Evolutionary conservation across 2,113 vertebrate species (phyloP).

Genomic region (Mungos mungo): DNA sequence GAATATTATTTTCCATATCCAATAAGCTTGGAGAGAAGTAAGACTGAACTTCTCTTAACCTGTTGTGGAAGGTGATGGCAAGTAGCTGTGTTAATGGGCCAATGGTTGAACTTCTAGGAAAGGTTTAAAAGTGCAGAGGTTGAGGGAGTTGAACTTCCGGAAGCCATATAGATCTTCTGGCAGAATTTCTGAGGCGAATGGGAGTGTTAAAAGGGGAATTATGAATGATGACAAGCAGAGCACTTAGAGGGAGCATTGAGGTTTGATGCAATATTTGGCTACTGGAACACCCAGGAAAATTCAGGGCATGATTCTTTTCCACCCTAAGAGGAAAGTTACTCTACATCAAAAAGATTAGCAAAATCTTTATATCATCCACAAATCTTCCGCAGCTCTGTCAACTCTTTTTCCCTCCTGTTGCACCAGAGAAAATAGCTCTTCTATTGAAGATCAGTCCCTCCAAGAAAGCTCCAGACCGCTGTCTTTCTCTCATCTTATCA

Average conservation of each 20-base stretch:
- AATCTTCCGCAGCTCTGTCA: background rate
- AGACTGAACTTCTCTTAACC: background rate
- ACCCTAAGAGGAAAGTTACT: background rate
- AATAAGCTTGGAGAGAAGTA: background rate
- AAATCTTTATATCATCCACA: background rate
- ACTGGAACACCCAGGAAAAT: constrained; percentile 4
- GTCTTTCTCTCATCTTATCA: background rate
- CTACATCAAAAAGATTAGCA: background rate
- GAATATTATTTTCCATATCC: constrained; percentile 35
- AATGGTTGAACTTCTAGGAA: constrained; percentile 24
- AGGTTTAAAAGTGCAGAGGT: constrained; percentile 40
- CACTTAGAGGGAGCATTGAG: background rate
- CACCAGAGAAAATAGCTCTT: background rate
- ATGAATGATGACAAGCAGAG: constrained; percentile 25
- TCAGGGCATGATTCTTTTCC: background rate
- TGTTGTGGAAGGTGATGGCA: background rate
- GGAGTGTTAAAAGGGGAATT: constrained; percentile 33
- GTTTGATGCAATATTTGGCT: constrained; percentile 38
- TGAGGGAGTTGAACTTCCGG: background rate
- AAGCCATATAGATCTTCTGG: background rate
- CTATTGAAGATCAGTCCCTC: background rate
- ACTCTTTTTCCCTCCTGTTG: background rate
- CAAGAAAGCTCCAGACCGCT: background rate
- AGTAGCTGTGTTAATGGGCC: background rate
- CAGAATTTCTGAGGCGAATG: constrained; percentile 37